These are phyloP conservation scores for Babylonia areolata DNA, from an alignment of 1,140 invertebrate genomes.

Conservation along the genomic window DNA sequence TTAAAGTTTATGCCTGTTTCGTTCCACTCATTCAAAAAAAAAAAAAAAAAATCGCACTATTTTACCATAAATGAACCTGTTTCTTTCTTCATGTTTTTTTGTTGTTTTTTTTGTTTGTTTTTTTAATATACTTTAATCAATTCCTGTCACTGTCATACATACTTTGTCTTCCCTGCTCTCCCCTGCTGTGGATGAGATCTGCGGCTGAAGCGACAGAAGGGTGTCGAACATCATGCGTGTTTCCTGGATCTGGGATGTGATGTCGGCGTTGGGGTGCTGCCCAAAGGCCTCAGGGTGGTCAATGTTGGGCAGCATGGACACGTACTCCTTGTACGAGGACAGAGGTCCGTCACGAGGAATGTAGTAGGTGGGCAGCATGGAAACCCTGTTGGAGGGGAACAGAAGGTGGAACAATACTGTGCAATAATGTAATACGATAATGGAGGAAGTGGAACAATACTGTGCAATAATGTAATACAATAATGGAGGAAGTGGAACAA, in stretches of 20 bases:
- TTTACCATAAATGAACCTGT: too few species aligned
- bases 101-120: too few species aligned
- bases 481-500: too few species aligned
- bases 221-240: conserved; percentile 75
- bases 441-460: too few species aligned
- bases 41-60: too few species aligned
- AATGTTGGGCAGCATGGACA: conserved; percentile 83
- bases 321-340: conserved; percentile 86
- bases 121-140: too few species aligned
- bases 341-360: conserved; percentile 88
- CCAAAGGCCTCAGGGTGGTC: conserved; percentile 89
- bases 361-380: conserved; percentile 81
- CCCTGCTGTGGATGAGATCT: conserved; percentile 62
- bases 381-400: conserved; percentile 56
- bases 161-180: conserved; percentile 75
- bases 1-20: too few species aligned
- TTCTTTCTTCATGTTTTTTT: too few species aligned
- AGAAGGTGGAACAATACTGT: too few species aligned
- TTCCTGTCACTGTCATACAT: background rate
- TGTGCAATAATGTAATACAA: too few species aligned
- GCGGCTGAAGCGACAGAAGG: conserved; percentile 75
- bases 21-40: too few species aligned
- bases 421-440: too few species aligned
- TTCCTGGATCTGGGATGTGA: conserved; percentile 76
- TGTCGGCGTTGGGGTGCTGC: conserved; percentile 77